Base-by-base conservation (phyloP, 2,113 vertebrate genomes). In the Anseranas semipalmata region DNA sequence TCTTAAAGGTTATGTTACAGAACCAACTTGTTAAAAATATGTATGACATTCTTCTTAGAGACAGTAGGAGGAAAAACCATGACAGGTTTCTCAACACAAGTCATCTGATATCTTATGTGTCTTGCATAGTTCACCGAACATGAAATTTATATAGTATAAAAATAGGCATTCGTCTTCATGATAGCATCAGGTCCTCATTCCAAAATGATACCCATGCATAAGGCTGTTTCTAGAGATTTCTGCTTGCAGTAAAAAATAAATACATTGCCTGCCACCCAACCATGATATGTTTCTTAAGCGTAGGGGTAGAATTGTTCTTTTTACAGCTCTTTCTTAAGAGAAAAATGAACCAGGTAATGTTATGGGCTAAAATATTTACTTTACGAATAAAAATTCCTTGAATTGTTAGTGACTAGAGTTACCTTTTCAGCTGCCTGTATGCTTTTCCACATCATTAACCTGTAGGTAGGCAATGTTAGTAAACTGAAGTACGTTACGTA, bases 131-230 rank as follows among this genome's bases (percentile, higher is more conserved):
- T 59, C 59, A n/a, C 35, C 22, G 37, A 75, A 52, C 2, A 4
- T 30, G 8, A 81, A 80, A 93, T 50, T 45, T 76, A 65, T 8
- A n/a, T 11, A 11, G 14, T 43, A 43, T 7, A 87, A 78, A 78
- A 89, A 33, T 3, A 76, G 27, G 16, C 35, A 63, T 81, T 77
- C 82, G 32, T 83, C 35, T 79, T 53, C 2, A 1, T 85, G 39
- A 16, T 56, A 48, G 21, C 32, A 65, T 76, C 48, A 78, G 53
- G 30, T 89, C 48, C 53, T 56, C 24, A 46, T 63, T 55, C n/a
- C 2, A 0, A 65, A 75, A 35, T 25, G 20, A 48, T 5, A 8
- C 19, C n/a, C 14, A 32, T 1, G 0, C 39, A n/a, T 9, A 82
- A 19, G 41, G 59, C 67, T 73, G 48, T 77, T 95, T 85, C 58